Evolutionary conservation across 1,140 invertebrate genomes (phyloP), one percentile per base, ranked within the genome.

Genomic region (Vollenhovia emeryi): DNA sequence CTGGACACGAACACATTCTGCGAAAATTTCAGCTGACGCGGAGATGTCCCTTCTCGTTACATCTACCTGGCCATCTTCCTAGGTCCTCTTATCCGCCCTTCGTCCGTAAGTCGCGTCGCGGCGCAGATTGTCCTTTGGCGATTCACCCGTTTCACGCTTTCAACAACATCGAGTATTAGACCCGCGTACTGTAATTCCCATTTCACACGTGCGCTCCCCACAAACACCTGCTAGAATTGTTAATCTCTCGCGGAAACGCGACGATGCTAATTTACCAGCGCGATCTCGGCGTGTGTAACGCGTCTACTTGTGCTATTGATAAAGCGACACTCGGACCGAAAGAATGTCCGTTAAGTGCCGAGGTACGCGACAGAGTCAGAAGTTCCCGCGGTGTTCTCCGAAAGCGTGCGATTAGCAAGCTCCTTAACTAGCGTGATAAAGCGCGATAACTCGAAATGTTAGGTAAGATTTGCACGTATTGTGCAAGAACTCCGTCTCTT

Each of bases 81-180:
- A 24, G 60, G 50, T 55, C 48, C 43, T 84, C 45, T 62, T 79
- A 74, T 84, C 74, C 86, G 88, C 88, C 86, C 73, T 91, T 91
- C 83, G 18, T 87, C 68, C 85, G 88, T 90, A 90, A 85, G 82
- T 80, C 62, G 59, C 59, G 5, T 75, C 78, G 7, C 64, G 43
- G 24, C 50, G 48, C 11, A 18, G 36, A 73, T 50, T 43, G 48
- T 52, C 21, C 62, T 55, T 27, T 21, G 3, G n/a, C 5, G 30
- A 33, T n/a, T 57, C 7, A 82, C 30, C n/a, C 18, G 18, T 52
- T 24, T 11, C 27, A 24, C n/a, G 18, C 5, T 76, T n/a, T 43
- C 11, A 30, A 24, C n/a, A 48, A 18, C 9, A 24, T 40, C 18
- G 21, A 21, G 8, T 57, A 24, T 74, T 40, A 45, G 18, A n/a